A percentile compares a stretch with the other conserved stretches of the same genome.
Conservation (phyloP, 2,888 invertebrate genomes). For the Ophion ventricosus region DNA sequence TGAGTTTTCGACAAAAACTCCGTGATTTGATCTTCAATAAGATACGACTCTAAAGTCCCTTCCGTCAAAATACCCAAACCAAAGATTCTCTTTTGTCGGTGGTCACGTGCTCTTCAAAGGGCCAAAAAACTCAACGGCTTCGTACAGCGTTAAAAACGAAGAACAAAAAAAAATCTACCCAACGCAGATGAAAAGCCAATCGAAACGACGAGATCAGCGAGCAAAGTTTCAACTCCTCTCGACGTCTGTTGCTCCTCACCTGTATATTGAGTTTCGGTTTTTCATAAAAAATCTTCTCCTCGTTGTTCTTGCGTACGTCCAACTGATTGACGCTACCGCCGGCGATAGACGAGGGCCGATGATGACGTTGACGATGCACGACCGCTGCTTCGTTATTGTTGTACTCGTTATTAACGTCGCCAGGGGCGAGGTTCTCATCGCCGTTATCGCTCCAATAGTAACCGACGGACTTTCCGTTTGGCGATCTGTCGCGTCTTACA, state of each 20-base stretch:
- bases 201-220: too few species aligned
- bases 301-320: constrained; percentile 84
- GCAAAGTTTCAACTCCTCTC: too few species aligned
- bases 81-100: too few species aligned
- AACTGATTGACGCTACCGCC: constrained; percentile 84
- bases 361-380: not conserved
- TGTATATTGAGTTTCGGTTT: constrained; percentile 85
- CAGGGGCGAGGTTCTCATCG: not conserved
- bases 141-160: too few species aligned
- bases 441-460: constrained; percentile 44
- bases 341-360: constrained; percentile 45
- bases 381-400: constrained; percentile 70
- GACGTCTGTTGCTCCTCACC: constrained; percentile 64
- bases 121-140: too few species aligned
- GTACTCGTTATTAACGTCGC: constrained; percentile 64
- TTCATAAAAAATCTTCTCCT: constrained; percentile 85
- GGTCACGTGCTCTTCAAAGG: too few species aligned
- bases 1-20: too few species aligned
- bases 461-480: constrained; percentile 25
- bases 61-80: too few species aligned
- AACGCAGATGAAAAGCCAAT: too few species aligned
- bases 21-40: too few species aligned
- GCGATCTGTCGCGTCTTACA: not conserved
- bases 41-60: too few species aligned
- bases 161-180: too few species aligned